These are phyloP conservation scores for Exocentrus adspersus DNA, from an alignment of 2,888 invertebrate species.

Conservation along the genomic window DNA sequence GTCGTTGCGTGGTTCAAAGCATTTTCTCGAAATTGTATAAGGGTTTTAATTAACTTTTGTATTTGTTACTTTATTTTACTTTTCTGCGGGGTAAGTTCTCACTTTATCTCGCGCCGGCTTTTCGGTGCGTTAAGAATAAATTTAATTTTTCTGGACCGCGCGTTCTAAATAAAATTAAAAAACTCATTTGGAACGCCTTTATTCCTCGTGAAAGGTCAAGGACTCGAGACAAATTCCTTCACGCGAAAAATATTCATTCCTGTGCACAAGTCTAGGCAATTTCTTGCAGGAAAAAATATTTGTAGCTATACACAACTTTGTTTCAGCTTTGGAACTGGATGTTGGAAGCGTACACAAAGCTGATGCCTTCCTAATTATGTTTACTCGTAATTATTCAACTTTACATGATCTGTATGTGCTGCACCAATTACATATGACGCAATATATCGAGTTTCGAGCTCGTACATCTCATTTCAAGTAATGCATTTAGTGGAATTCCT, in stretches of 20 bases:
- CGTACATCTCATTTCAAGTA: conserved; percentile 5
- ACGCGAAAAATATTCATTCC: too few relatives aligned
- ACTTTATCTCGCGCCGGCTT: not conserved
- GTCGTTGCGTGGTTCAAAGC: conserved; percentile 39
- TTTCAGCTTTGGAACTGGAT: too few relatives aligned
- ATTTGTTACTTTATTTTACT: conserved; percentile 35
- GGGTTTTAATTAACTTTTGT: conserved; percentile 55
- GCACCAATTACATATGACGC: not conserved
- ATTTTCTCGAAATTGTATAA: conserved; percentile 49
- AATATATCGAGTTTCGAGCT: not conserved
- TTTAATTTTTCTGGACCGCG: conserved; percentile 34
- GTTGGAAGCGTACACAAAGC: too few relatives aligned
- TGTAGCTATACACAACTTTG: too few relatives aligned
- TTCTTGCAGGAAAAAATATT: too few relatives aligned
- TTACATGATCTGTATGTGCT: not conserved
- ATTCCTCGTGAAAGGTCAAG: conserved; percentile 1
- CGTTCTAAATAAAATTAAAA: conserved; percentile 35
- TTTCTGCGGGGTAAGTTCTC: conserved; percentile 13
- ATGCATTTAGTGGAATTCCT: conserved; percentile 2
- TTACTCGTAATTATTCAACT: not conserved
- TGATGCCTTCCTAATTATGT: not conserved
- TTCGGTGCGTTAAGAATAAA: conserved; percentile 25
- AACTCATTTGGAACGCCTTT: conserved; percentile 24
- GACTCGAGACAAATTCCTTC: conserved; percentile 7
- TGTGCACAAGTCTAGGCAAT: too few relatives aligned